Evolutionary conservation across 2,888 invertebrate genomes (phyloP), one percentile per base, ranked within the genome.

Genomic region (Pachydiplax longipennis): DNA sequence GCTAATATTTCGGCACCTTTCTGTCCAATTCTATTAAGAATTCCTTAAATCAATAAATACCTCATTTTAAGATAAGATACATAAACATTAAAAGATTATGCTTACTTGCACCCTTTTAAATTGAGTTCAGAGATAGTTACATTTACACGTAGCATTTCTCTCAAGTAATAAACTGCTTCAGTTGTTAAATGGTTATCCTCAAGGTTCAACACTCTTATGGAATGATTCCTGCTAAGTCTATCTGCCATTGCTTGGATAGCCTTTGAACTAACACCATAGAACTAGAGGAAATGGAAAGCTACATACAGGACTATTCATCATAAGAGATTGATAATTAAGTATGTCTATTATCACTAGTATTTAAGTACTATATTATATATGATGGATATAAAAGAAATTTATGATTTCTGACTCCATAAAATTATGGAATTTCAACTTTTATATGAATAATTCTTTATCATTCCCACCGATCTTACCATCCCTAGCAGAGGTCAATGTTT

Each of bases 181-280:
- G 92, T 92, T 12, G 93, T 93, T 83, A 95, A 91, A 92, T 92
- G 94, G 92, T 94, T 95, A 37, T 94, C 94, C 94, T 95, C 92
- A 0, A 94, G 91, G 82, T 91, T 91, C 37, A 92, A 92, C 15
- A 92, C 91, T 91, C 93, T 92, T 4, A 95, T 93, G 91, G 92
- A 92, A 12, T 92, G 92, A 92, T 95, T 94, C 3, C 92, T 92
- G 91, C 93, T 93, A 22, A 95, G 91, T 5, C 94, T 92, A 90
- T 93, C 93, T 25, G 93, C 93, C 65, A 94, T 92, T 22, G 94
- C 94, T 90, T 92, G 92, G 90, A 94, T 92, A 92, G 94, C 93
- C 90, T 93, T 93, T 18, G 92, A 91, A 73, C 93, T 93, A 80
- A 94, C 91, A 13, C 94, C 94, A 91, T 94, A 94, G 92, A 92